Evolutionary conservation across 92 coral and sea anemone genomes (phyloP).

Genomic region (Scolanthus callimorphus): DNA sequence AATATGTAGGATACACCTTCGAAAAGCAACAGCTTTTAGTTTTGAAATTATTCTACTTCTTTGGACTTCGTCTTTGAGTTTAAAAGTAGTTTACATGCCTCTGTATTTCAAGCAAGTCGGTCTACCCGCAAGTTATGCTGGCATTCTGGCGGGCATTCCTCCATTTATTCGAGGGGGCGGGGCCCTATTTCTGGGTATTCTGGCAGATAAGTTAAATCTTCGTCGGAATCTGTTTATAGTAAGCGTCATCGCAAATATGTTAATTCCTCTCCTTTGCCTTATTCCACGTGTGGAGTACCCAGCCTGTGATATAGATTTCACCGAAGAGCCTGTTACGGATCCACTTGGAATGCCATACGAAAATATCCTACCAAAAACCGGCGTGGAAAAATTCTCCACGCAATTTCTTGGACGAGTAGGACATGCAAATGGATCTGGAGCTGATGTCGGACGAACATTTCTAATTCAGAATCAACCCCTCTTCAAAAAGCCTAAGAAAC

Average conservation of each 20-base stretch:
- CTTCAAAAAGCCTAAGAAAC: too few relatives aligned
- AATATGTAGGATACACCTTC: neutral
- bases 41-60: constrained; percentile 27
- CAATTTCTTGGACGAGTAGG: too few relatives aligned
- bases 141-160: constrained; percentile 19
- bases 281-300: constrained; percentile 39
- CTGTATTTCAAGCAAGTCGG: constrained; percentile 33
- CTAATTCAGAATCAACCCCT: too few relatives aligned
- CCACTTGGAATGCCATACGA: constrained; percentile 38
- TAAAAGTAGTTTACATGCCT: constrained; percentile 31
- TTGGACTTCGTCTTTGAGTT: constrained; percentile 25
- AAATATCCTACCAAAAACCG: too few relatives aligned
- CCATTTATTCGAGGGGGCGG: constrained; percentile 36
- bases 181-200: constrained; percentile 26
- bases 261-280: constrained; percentile 23
- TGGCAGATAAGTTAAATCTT: constrained; percentile 18
- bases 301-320: constrained; percentile 19
- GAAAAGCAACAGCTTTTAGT: constrained; percentile 12
- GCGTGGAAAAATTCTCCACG: too few relatives aligned
- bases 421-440: too few relatives aligned
- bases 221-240: constrained; percentile 17
- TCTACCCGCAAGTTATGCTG: constrained; percentile 28
- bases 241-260: constrained; percentile 17
- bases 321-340: constrained; percentile 33
- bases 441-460: too few relatives aligned